Conservation (phyloP, 1,140 invertebrate genomes). For the Myzus persicae region DNA sequence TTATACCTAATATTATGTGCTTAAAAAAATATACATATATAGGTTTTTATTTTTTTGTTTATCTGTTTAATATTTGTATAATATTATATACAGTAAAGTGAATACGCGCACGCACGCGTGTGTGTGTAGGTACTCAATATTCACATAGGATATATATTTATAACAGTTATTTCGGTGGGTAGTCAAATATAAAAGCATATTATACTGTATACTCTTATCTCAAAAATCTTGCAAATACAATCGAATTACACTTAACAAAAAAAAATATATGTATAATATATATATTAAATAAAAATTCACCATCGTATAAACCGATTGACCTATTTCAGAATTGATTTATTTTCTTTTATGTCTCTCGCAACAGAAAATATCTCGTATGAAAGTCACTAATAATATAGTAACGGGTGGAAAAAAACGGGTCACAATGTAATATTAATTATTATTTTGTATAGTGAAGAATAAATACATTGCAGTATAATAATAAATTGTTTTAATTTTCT, state of each 20-base stretch:
- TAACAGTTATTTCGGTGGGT: background rate
- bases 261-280: background rate
- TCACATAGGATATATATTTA: background rate
- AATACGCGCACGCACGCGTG: background rate
- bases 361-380: background rate
- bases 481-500: background rate
- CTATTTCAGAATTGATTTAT: constrained; percentile 19
- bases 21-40: background rate
- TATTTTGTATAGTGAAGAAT: background rate
- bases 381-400: constrained; percentile 7
- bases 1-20: background rate
- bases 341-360: background rate
- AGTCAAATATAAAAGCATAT: background rate
- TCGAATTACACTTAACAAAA: background rate
- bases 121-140: background rate
- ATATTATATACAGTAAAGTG: background rate
- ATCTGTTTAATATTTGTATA: background rate
- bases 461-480: background rate
- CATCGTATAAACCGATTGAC: background rate
- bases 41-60: background rate
- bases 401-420: background rate
- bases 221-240: background rate
- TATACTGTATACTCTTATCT: background rate
- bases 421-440: background rate
- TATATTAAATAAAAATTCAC: background rate